phyloP scores from a whole-genome alignment of 2,797 vertebrate species.

The Cynopterus sphinx region DNA sequence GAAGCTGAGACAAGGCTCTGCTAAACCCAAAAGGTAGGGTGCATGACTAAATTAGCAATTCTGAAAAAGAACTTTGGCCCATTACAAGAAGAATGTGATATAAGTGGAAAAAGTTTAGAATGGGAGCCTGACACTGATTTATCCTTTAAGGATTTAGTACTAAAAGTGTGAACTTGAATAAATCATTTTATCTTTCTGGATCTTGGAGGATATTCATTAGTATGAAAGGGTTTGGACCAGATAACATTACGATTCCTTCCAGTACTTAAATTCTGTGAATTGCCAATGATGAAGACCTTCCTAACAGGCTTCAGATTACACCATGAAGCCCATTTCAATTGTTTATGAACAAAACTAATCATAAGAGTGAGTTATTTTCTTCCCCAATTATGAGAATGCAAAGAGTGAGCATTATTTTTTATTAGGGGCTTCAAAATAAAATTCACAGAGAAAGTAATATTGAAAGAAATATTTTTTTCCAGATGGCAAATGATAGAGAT shows the following conservation, averaged over 20 bases:
- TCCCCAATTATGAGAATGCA: background rate
- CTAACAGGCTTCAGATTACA: background rate
- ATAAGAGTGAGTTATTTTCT: background rate
- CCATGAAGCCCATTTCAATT: background rate
- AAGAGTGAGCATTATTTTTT: background rate
- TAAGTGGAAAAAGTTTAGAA: background rate
- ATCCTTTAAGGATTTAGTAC: background rate
- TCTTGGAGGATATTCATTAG: background rate
- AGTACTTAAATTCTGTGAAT: background rate
- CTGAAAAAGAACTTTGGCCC: background rate
- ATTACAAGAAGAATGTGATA: background rate
- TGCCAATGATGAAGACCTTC: background rate
- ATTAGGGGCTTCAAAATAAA: background rate
- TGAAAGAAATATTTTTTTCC: background rate
- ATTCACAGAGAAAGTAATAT: background rate
- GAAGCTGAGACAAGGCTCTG: background rate
- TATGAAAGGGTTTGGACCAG: background rate
- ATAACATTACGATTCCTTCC: background rate
- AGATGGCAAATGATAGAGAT: background rate
- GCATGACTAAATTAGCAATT: background rate
- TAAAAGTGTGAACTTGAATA: background rate
- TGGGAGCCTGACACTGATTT: background rate
- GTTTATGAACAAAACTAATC: background rate
- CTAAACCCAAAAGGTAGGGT: background rate
- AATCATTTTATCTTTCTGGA: background rate